A percentile compares a stretch with the other conserved stretches of the same genome.
Conservation (phyloP, 2,113 vertebrate species). For the Syngnathus floridae region DNA sequence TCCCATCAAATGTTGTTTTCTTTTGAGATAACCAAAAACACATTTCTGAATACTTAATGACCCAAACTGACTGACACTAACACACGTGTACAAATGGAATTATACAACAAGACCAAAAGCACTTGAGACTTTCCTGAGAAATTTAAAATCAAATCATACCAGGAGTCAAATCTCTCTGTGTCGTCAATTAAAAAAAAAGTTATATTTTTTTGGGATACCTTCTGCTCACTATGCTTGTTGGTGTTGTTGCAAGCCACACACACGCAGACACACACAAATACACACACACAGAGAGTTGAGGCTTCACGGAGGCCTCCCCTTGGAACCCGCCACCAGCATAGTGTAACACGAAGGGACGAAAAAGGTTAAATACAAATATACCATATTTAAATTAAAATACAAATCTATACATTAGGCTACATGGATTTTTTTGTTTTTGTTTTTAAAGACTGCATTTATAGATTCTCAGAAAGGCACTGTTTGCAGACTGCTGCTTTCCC, state of each 20-base stretch:
- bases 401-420: conserved; percentile 73
- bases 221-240: conserved; percentile 17
- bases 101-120: conserved; percentile 16
- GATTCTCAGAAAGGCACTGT: conserved; percentile 74
- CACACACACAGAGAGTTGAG: conserved; percentile 21
- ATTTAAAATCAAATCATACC: conserved; percentile 46
- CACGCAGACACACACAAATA: conserved; percentile 6
- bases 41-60: conserved; percentile 1
- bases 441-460: conserved; percentile 68
- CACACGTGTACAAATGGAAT: not conserved
- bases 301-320: conserved; percentile 29
- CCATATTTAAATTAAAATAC: conserved; percentile 62
- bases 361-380: conserved; percentile 67
- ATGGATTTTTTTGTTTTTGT: conserved; percentile 38
- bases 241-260: conserved; percentile 5
- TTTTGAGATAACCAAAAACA: not conserved
- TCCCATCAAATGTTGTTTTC: not conserved
- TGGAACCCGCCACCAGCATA: conserved; percentile 46
- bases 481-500: conserved; percentile 60
- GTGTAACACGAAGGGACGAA: conserved; percentile 45
- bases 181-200: conserved; percentile 10
- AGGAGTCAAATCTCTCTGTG: conserved; percentile 43
- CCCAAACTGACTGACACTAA: not conserved
- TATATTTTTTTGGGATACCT: conserved; percentile 31
- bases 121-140: conserved; percentile 67